A percentile compares a stretch with the other conserved stretches of the same genome.
These are phyloP conservation scores for Sialia sialis DNA, from an alignment of 2,113 vertebrate species.

Conservation along the genomic window DNA sequence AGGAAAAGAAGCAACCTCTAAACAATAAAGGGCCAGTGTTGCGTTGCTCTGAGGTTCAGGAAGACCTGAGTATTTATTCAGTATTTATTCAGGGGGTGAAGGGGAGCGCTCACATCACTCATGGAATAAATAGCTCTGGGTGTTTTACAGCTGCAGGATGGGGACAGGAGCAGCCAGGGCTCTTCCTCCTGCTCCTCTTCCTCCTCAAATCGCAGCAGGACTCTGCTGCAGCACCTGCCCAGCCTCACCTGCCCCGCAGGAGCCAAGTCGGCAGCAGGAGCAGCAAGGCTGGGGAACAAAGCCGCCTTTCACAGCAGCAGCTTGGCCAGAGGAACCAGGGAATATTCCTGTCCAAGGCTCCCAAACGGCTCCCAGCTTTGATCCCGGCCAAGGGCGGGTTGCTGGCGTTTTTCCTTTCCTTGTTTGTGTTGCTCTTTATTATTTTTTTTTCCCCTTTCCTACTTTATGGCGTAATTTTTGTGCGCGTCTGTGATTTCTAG, in stretches of 20 bases:
- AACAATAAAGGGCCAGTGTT: no score
- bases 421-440: background rate
- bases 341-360: background rate
- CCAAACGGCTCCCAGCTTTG: slow-evolving; percentile 18
- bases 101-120: background rate
- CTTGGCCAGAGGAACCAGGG: background rate
- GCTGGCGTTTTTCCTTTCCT: background rate
- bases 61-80: no score
- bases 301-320: background rate
- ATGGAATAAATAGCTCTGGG: background rate
- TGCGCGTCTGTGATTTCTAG: background rate
- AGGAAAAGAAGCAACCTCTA: no score
- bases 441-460: background rate
- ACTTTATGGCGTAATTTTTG: background rate
- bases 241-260: background rate
- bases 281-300: background rate
- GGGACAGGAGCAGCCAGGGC: background rate
- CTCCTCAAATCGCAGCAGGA: accelerated
- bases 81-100: background rate
- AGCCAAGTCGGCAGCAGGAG: background rate
- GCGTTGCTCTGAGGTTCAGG: no score
- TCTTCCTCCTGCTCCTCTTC: background rate
- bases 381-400: background rate
- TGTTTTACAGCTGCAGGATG: background rate
- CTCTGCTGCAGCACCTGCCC: no score